A percentile compares a stretch with the other conserved stretches of the same genome.
phyloP scores from a whole-genome alignment of 2,113 vertebrate species.

The Callopanchax toddi region DNA sequence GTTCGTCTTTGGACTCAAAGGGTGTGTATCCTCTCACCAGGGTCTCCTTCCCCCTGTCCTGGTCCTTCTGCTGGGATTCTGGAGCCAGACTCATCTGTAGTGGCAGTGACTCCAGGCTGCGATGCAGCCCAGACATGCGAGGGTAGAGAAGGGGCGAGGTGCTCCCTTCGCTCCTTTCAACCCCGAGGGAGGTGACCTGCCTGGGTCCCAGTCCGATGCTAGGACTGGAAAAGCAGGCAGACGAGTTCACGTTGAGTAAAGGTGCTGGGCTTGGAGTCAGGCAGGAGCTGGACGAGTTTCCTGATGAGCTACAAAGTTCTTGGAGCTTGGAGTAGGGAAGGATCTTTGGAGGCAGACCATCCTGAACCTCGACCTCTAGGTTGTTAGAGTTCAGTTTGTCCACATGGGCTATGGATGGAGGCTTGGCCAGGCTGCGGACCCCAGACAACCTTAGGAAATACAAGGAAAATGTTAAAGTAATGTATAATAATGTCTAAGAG shows the following conservation, averaged over 20 bases:
- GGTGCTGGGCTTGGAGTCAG: slow-evolving; percentile 93
- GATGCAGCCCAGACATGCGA: slow-evolving; percentile 90
- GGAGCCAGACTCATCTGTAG: slow-evolving; percentile 92
- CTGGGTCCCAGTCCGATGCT: slow-evolving; percentile 84
- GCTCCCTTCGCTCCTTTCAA: slow-evolving; percentile 50
- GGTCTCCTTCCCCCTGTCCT: slow-evolving; percentile 45
- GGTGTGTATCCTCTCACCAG: slow-evolving; percentile 51
- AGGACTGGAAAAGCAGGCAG: slow-evolving; percentile 87
- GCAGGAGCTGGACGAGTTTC: slow-evolving; percentile 69
- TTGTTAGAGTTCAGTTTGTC: slow-evolving; percentile 93
- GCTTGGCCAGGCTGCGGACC: slow-evolving; percentile 87
- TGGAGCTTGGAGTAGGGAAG: slow-evolving; percentile 83
- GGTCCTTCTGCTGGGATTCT: slow-evolving; percentile 61
- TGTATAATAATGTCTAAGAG: neutral
- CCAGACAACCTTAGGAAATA: slow-evolving; percentile 77
- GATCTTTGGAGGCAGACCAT: slow-evolving; percentile 78
- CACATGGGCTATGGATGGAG: slow-evolving; percentile 85
- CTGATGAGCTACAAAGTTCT: slow-evolving; percentile 74
- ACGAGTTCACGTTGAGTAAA: slow-evolving; percentile 93
- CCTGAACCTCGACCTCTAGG: slow-evolving; percentile 79
- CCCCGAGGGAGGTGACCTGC: slow-evolving; percentile 71
- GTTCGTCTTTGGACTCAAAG: slow-evolving; percentile 67
- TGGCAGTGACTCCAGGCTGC: slow-evolving; percentile 94
- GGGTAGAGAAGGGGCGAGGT: slow-evolving; percentile 88
- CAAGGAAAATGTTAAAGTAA: slow-evolving; percentile 6